phyloP scores from a whole-genome alignment of 2,888 invertebrate species.

The Nemurella pictetii region DNA sequence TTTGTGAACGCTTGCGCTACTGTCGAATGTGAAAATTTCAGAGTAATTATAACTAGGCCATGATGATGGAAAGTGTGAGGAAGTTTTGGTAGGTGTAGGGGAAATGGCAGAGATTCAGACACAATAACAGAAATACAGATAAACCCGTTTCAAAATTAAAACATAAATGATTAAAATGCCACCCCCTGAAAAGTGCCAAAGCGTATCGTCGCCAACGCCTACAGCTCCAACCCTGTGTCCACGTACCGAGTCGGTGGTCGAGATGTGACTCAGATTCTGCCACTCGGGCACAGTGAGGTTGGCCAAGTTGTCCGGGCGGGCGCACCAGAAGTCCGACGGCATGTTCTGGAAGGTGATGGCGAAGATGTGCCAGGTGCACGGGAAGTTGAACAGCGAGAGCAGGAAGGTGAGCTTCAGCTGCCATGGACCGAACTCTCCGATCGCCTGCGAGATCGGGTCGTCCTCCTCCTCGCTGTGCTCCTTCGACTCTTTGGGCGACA shows the following conservation, averaged over 20 bases:
- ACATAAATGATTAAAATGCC: too few species aligned
- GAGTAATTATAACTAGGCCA: too few species aligned
- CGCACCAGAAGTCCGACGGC: constrained; percentile 71
- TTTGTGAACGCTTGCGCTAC: too few species aligned
- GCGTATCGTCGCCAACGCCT: too few species aligned
- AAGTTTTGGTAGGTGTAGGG: too few species aligned
- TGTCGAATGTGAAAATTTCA: too few species aligned
- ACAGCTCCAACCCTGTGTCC: too few species aligned
- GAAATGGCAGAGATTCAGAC: too few species aligned
- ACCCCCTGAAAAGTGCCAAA: too few species aligned
- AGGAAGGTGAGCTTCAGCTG: constrained; percentile 74
- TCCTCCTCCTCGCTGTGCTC: constrained; percentile 38
- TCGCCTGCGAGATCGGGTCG: constrained; percentile 67
- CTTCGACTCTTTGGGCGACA: neutral
- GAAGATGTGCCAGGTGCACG: constrained; percentile 81
- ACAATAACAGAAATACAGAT: too few species aligned
- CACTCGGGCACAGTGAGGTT: constrained; percentile 61
- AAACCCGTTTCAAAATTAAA: too few species aligned
- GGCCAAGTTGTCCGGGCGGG: constrained; percentile 55
- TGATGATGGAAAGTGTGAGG: too few species aligned
- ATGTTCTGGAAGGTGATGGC: constrained; percentile 73
- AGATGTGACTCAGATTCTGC: constrained; percentile 66
- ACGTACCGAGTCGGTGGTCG: constrained; percentile 26
- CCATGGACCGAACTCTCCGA: constrained; percentile 78
- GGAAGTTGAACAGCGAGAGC: constrained; percentile 74